Percentiles rank a stretch among this genome's conserved stretches.
Evolutionary conservation across 2,888 invertebrate species (phyloP).

Genomic region (Drosophila borealis): DNA sequence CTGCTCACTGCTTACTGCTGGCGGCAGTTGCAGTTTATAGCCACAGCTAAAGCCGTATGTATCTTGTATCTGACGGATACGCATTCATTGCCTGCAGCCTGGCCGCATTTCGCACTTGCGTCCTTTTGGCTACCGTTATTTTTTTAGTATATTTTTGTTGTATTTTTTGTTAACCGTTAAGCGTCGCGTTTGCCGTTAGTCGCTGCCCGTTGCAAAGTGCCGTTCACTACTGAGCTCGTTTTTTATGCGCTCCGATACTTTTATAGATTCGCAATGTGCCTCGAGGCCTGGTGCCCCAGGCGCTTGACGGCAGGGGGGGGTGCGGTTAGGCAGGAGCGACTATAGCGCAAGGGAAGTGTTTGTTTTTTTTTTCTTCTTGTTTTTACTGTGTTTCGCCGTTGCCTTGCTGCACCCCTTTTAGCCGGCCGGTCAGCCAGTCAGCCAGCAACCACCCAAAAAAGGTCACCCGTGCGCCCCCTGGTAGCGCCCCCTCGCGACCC

Average conservation of each 20-base stretch:
- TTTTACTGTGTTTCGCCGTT: slow-evolving; percentile 10
- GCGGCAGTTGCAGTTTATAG: slow-evolving; percentile 33
- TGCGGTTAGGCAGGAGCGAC: slow-evolving; percentile 25
- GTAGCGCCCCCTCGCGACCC: slow-evolving; percentile 23
- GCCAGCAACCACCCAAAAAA: slow-evolving; percentile 51
- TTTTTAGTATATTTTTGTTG: background rate
- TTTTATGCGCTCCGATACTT: slow-evolving; percentile 83
- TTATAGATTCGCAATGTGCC: slow-evolving; percentile 84
- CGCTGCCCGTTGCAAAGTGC: slow-evolving; percentile 77
- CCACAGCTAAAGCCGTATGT: slow-evolving; percentile 19
- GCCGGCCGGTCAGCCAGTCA: slow-evolving; percentile 60
- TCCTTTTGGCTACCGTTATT: slow-evolving; percentile 19
- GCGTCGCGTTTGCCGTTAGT: slow-evolving; percentile 21
- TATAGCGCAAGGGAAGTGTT: slow-evolving; percentile 40
- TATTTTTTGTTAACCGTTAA: slow-evolving; percentile 14
- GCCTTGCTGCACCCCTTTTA: slow-evolving; percentile 46
- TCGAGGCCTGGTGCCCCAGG: slow-evolving; percentile 29
- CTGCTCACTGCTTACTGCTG: slow-evolving; percentile 13
- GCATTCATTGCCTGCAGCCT: slow-evolving; percentile 21
- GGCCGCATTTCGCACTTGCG: slow-evolving; percentile 26
- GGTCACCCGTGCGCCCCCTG: slow-evolving; percentile 4
- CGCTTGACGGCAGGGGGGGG: slow-evolving; percentile 20
- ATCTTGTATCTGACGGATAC: slow-evolving; percentile 32
- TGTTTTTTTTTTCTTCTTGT: slow-evolving; percentile 31
- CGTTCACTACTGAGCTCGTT: slow-evolving; percentile 85